phyloP scores from a whole-genome alignment of 2,113 vertebrate genomes.

The Bos taurus region ARS-UCD2.0 NC_037339.1:10129501-10130000 shows the following conservation, averaged over 20 bases:
- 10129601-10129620: not conserved
- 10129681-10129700: not conserved
- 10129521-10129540: not conserved
- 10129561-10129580: not conserved
- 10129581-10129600: not conserved
- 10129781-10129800: not conserved
- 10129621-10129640: not conserved
- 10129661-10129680: not conserved
- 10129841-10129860: not conserved
- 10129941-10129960: not conserved
- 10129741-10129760: not conserved
- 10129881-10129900: not conserved
- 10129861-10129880: not conserved
- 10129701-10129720: not conserved
- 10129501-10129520: not conserved
- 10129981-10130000: not conserved
- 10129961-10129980: not conserved
- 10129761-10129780: not conserved
- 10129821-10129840: not conserved
- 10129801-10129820: not conserved
- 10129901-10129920: not conserved
- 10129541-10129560: not conserved
- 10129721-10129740: not conserved
- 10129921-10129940: not conserved
- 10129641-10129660: not conserved